These are phyloP conservation scores for Ceratothoa steindachneri DNA, from an alignment of 2,888 invertebrate species.

Conservation along the genomic window DNA sequence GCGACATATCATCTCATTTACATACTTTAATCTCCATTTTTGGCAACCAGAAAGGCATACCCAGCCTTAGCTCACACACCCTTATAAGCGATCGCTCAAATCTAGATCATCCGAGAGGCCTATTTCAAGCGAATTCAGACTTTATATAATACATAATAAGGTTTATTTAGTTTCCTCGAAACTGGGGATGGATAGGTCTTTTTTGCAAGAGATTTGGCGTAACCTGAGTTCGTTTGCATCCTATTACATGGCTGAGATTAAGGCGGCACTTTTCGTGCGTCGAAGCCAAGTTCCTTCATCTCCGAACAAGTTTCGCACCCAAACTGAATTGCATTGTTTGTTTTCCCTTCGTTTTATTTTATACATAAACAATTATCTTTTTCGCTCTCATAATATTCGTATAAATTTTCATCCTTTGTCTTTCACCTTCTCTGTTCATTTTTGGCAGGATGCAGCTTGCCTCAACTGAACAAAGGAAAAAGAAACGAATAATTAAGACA, in stretches of 20 bases:
- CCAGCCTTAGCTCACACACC: not conserved
- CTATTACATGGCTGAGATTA: not conserved
- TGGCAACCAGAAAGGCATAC: not conserved
- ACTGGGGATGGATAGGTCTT: not conserved
- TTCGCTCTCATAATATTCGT: too few relatives aligned
- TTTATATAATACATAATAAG: too few relatives aligned
- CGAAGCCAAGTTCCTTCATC: not conserved
- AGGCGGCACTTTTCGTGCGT: not conserved
- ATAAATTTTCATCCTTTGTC: too few relatives aligned
- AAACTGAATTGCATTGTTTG: not conserved
- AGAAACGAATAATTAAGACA: too few relatives aligned
- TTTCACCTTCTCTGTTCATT: too few relatives aligned
- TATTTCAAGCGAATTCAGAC: too few relatives aligned
- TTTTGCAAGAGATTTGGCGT: not conserved
- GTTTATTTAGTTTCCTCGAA: not conserved
- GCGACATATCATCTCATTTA: constrained; percentile 12
- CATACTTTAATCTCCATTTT: constrained; percentile 10
- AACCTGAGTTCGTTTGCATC: not conserved
- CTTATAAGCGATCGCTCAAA: too few relatives aligned
- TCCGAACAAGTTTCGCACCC: not conserved
- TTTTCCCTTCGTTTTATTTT: too few relatives aligned
- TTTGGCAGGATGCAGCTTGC: too few relatives aligned
- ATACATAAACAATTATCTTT: too few relatives aligned
- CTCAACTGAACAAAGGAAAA: too few relatives aligned
- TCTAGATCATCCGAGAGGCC: too few relatives aligned